phyloP scores from a whole-genome alignment of 2,888 invertebrate genomes.

The Drosophila aldrichi region DNA sequence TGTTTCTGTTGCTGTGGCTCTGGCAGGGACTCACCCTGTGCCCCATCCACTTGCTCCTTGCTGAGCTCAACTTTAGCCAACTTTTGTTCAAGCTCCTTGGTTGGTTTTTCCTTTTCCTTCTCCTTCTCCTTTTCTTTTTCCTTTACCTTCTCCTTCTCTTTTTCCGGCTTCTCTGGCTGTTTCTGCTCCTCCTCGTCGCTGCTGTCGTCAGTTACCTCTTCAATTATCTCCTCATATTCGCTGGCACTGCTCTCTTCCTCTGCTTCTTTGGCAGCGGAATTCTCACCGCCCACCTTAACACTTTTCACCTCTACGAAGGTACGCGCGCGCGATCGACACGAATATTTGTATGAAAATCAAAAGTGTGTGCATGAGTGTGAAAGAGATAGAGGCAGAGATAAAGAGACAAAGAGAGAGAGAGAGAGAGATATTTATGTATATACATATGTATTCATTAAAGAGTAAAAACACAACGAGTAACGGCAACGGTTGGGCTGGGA shows the following conservation, averaged over 20 bases:
- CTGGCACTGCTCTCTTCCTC: constrained; percentile 81
- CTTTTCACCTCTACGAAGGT: constrained; percentile 68
- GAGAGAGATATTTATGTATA: constrained; percentile 11
- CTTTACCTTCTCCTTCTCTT: constrained; percentile 2
- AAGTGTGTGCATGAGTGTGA: constrained; percentile 34
- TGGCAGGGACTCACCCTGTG: constrained; percentile 91
- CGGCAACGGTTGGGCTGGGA: constrained; percentile 10
- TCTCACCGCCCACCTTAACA: constrained; percentile 85
- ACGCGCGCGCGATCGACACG: constrained; percentile 32
- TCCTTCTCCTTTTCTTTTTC: constrained; percentile 15
- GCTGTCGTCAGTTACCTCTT: constrained; percentile 83
- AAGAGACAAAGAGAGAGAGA: constrained; percentile 1
- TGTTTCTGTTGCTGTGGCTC: constrained; percentile 12
- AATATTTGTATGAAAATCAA: constrained; percentile 9
- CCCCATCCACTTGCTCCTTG: constrained; percentile 53
- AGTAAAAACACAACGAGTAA: constrained; percentile 29
- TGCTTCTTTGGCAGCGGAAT: constrained; percentile 79
- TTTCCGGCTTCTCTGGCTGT: constrained; percentile 18
- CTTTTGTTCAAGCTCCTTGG: constrained; percentile 55
- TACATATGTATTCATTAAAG: constrained; percentile 9
- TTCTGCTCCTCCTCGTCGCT: constrained; percentile 64
- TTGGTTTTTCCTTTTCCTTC: constrained; percentile 16
- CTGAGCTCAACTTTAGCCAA: constrained; percentile 64
- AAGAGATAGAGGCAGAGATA: constrained; percentile 29
- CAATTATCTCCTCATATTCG: constrained; percentile 84